Percentiles rank a stretch among this genome's conserved stretches.
These are phyloP conservation scores for Oryzias melastigma DNA, from an alignment of 2,113 vertebrate species.

Conservation along the genomic window DNA sequence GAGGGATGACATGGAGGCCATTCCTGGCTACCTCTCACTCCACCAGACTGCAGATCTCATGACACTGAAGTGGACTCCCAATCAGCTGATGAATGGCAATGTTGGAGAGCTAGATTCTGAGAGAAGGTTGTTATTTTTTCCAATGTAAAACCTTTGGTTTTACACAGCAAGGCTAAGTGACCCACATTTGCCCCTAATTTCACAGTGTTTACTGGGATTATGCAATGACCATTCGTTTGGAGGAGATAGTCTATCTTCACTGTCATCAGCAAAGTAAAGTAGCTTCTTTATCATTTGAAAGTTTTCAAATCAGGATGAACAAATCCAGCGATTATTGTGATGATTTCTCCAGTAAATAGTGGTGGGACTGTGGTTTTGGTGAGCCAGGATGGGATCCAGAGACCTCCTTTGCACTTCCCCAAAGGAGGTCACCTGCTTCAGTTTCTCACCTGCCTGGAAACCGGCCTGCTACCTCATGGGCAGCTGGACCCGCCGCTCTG, in stretches of 20 bases:
- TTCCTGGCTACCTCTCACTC: constrained; percentile 93
- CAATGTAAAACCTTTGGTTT: not conserved
- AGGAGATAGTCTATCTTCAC: constrained; percentile 97
- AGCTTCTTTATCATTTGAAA: not conserved
- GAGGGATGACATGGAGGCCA: constrained; percentile 96
- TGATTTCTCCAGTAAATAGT: constrained; percentile 84
- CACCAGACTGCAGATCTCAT: constrained; percentile 96
- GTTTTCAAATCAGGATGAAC: not conserved
- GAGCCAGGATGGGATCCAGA: constrained; percentile 97
- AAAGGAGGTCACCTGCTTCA: constrained; percentile 94
- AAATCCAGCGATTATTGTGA: not conserved
- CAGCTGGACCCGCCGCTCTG: constrained; percentile 96
- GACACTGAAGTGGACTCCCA: constrained; percentile 98
- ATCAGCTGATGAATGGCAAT: constrained; percentile 97
- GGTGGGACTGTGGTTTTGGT: constrained; percentile 96
- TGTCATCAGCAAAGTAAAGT: constrained; percentile 94
- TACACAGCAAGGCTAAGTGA: not conserved
- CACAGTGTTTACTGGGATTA: constrained; percentile 96
- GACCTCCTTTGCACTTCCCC: constrained; percentile 92
- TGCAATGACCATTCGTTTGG: constrained; percentile 95
- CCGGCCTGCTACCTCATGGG: constrained; percentile 92
- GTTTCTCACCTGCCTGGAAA: constrained; percentile 97
- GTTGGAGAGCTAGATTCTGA: constrained; percentile 94
- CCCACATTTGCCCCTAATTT: constrained; percentile 6
- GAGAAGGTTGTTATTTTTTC: constrained; percentile 81